These are phyloP conservation scores for Pycnonotus jocosus DNA, from an alignment of 2,113 vertebrate genomes.

Conservation along the genomic window DNA sequence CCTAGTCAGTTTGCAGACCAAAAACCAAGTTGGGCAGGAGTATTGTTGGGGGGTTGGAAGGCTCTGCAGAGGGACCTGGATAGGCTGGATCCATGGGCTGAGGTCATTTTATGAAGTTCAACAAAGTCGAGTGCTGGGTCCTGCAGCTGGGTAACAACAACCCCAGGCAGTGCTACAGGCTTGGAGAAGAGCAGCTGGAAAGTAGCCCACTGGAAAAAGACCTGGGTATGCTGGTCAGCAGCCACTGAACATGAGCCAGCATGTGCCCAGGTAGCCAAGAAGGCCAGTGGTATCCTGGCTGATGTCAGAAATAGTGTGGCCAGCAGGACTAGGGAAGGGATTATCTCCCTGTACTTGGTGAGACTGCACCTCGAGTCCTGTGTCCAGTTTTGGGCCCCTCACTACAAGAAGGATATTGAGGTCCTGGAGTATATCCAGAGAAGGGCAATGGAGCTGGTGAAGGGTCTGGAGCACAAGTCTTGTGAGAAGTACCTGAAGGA, in stretches of 20 bases:
- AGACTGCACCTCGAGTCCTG: background rate
- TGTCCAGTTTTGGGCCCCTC: background rate
- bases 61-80: background rate
- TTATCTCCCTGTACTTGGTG: background rate
- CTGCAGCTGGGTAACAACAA: background rate
- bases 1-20: background rate
- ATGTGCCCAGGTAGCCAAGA: background rate
- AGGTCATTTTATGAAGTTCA: background rate
- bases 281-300: background rate
- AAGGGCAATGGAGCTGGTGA: background rate
- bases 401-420: background rate
- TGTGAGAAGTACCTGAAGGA: background rate
- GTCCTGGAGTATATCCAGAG: background rate
- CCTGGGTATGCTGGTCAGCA: background rate
- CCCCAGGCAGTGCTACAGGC: background rate
- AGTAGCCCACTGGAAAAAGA: background rate
- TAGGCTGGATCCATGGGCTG: background rate
- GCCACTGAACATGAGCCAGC: background rate
- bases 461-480: background rate
- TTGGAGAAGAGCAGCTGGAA: background rate
- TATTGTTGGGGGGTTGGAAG: background rate
- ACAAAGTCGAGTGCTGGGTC: background rate
- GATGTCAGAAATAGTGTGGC: background rate
- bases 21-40: background rate
- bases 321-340: background rate